Evolutionary conservation across 2,797 vertebrate species (phyloP), one percentile per base, ranked within the genome.

Genomic region (Margarornis squamiger): DNA sequence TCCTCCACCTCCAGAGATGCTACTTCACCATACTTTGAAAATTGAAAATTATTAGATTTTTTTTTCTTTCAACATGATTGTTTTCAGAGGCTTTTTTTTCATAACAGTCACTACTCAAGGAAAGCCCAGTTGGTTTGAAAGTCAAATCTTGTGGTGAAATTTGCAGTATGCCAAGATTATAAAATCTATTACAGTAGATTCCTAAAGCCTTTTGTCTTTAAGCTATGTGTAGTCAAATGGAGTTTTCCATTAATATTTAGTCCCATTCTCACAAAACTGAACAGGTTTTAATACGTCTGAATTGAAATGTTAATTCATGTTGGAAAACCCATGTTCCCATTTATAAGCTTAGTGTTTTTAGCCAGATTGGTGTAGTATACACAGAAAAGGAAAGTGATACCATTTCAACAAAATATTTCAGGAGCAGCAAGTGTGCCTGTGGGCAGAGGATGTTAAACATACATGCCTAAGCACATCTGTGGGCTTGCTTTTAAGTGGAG

Each of bases 361-460:
- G 79, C 41, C 72, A 58, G 23, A 48, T 41, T 55, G 75, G 32
- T 68, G 43, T 58, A 75, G 26, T 74, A 55, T 34, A 58, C 61
- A 49, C 41, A 61, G 63, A 58, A 86, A 84, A 81, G 71, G 66
- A 51, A 90, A 87, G 41, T 34, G 27, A 43, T 43, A 86, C 46
- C 34, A 32, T 91, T 93, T 92, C 51, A 92, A 68, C 23, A 75
- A 62, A 92, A 49, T 77, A 86, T 85, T 95, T 71, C 76, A 46
- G 58, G 76, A 90, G 49, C 49, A 89, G 61, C 49, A 86, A 92
- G 55, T 45, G 36, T 71, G 76, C 32, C 51, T 30, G 75, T 80
- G 87, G 71, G 88, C 86, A 89, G 86, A 84, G 63, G 71, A 86
- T 83, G 51, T 95, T 94, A 87, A 93, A 63, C 34, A 27, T 74